These are phyloP conservation scores for Kryptopterus vitreolus DNA, from an alignment of 2,797 vertebrate genomes.

Conservation along the genomic window DNA sequence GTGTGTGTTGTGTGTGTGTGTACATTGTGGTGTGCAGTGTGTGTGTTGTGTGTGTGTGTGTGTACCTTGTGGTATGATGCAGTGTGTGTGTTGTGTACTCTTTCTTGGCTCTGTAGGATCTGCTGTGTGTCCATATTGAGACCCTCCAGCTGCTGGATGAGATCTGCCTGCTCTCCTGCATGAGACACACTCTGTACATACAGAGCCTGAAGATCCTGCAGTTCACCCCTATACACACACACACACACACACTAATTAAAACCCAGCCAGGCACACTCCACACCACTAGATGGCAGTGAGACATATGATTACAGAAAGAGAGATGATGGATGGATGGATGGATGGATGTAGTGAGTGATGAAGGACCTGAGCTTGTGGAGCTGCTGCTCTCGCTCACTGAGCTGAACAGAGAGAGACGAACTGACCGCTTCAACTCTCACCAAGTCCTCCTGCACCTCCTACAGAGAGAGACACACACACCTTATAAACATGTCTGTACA, in stretches of 20 bases:
- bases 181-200: conserved; percentile 83
- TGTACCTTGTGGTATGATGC: conserved; percentile 84
- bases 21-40: not conserved
- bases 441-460: conserved; percentile 69
- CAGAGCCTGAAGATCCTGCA: conserved; percentile 77
- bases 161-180: conserved; percentile 80
- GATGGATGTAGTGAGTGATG: conserved; percentile 40
- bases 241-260: conserved; percentile 24
- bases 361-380: conserved; percentile 65
- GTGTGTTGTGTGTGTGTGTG: not conserved
- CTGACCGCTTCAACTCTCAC: conserved; percentile 58
- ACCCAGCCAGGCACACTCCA: not conserved
- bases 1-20: conserved; percentile 8
- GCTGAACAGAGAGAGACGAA: conserved; percentile 58
- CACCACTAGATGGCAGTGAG: not conserved
- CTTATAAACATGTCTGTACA: not conserved
- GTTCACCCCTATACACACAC: conserved; percentile 63
- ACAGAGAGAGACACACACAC: conserved; percentile 11
- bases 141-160: conserved; percentile 89
- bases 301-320: not conserved
- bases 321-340: not conserved
- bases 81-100: conserved; percentile 81
- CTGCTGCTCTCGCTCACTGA: conserved; percentile 63
- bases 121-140: conserved; percentile 86
- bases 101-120: conserved; percentile 86